Base-by-base conservation (phyloP, 1,140 invertebrate species). In the Neoseiulus cucumeris region DNA sequence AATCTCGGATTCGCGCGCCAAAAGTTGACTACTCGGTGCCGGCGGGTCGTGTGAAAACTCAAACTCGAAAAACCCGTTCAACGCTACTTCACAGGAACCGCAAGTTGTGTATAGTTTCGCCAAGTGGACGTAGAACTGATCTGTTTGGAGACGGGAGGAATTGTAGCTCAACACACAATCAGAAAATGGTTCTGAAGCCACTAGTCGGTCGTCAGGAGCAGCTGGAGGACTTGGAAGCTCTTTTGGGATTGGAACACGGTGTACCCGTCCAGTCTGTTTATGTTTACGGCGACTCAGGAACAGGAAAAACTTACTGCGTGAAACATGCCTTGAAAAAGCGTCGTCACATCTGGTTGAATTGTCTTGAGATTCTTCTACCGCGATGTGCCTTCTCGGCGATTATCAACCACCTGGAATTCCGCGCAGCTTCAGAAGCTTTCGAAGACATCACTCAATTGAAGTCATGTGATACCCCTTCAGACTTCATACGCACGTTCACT, bases 321-420 rank as follows among this genome's bases (percentile, higher is more conserved):
- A 76, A 76, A 44, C 75, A 76, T n/a, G 72, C 86, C 17, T 72
- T 39, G 4, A 39, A 9, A 9, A 25, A 9, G 82, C 72, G 75
- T 25, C 72, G 70, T 7, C 76, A 80, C 70, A 82, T 83, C 29
- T 73, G 82, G 47, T 74, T 91, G 18, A 87, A 90, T 74, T 86
- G 87, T 72, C 79, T 89, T 4, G 87, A 91, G 73, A 87, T 85
- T 72, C 85, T 86, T 70, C 81, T 80, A 17, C 75, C 79, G 1
- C 84, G 83, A 76, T 82, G 87, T 64, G 76, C 91, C 42, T 85
- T 84, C 70, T 87, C 91, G 74, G 80, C 81, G 20, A 83, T 89
- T 25, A 68, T 90, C 25, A 80, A 80, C 45, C 79, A 80, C 65
- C 72, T 90, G 2, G 73, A 74, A 17, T 70, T 66, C 71, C 1